Evolutionary conservation across 2,797 vertebrate species (phyloP).

Genomic region (Dicrostonyx torquatus): DNA sequence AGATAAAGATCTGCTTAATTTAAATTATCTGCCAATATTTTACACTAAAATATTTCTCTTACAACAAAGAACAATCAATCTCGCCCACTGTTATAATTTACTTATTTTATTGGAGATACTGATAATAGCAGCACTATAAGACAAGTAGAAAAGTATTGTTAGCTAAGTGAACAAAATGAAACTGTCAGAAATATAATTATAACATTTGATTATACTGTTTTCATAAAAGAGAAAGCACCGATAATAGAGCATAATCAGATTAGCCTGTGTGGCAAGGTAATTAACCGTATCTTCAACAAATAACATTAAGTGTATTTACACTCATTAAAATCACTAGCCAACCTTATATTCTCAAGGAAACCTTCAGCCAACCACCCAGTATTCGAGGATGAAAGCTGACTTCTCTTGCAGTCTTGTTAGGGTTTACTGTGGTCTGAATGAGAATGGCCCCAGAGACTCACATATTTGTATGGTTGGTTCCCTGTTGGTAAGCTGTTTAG

Average conservation of each 20-base stretch:
- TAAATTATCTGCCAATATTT: constrained; percentile 13
- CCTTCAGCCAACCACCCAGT: neutral
- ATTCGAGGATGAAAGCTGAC: neutral
- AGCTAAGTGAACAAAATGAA: neutral
- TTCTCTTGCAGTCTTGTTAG: neutral
- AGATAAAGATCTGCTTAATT: neutral
- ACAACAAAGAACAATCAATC: neutral
- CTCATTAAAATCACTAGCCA: neutral
- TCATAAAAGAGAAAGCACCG: neutral
- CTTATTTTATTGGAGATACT: neutral
- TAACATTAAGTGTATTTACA: neutral
- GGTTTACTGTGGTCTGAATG: neutral
- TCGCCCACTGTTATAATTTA: neutral
- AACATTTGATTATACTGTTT: constrained; percentile 15
- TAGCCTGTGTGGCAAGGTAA: neutral
- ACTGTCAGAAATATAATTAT: neutral
- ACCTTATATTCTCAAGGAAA: neutral
- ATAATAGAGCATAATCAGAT: neutral
- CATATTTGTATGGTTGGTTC: neutral
- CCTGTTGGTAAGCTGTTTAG: neutral
- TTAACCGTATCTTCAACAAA: neutral
- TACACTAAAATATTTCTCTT: constrained; percentile 29
- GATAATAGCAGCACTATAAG: neutral
- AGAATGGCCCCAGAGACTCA: neutral
- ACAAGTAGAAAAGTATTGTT: neutral